Evolutionary conservation across 2,113 vertebrate species (phyloP), one percentile per base, ranked within the genome.

Genomic region (Guaruba guarouba): DNA sequence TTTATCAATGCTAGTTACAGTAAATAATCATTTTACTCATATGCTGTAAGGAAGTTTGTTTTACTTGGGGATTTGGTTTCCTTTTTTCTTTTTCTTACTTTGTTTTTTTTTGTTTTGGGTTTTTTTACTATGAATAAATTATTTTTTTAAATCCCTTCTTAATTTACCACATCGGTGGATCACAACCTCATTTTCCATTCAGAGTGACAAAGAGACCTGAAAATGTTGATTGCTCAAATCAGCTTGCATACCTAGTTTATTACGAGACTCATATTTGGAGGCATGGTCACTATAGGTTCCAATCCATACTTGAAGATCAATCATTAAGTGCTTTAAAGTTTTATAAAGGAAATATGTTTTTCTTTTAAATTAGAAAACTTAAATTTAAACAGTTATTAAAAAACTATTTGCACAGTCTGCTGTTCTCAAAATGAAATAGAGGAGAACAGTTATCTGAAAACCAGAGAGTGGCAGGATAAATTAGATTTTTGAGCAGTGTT

Each of bases 331-430:
- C 10, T 88, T 70, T 90, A 67, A 88, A 81, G 35, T 6, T 5
- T 59, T 22, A 63, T 52, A 93, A 73, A 84, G n/a, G 33, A 87
- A 27, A 6, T 39, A 13, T 33, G 48, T 62, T 74, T 86, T 88
- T 51, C 33, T 44, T 94, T 88, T 67, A 59, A 86, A 86, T 88
- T 59, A 81, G 61, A 78, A 95, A 66, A 18, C 84, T 90, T 82
- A 89, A 86, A 91, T 92, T 84, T 91, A 89, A 95, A 54, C 22
- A 48, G n/a, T 82, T 91, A 75, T 94, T 84, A 88, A 93, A 92
- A 71, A 51, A 10, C 41, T 88, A 82, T 95, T 96, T 93, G 75
- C 27, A 6, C 28, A 75, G 57, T 29, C 61, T 87, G 37, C 48
- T 15, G 8, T 73, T 93, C 68, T 92, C 64, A 61, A 91, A 93